A percentile compares a stretch with the other conserved stretches of the same genome.
phyloP scores from a whole-genome alignment of 2,888 invertebrate species.

The Cordilura impudica region DNA sequence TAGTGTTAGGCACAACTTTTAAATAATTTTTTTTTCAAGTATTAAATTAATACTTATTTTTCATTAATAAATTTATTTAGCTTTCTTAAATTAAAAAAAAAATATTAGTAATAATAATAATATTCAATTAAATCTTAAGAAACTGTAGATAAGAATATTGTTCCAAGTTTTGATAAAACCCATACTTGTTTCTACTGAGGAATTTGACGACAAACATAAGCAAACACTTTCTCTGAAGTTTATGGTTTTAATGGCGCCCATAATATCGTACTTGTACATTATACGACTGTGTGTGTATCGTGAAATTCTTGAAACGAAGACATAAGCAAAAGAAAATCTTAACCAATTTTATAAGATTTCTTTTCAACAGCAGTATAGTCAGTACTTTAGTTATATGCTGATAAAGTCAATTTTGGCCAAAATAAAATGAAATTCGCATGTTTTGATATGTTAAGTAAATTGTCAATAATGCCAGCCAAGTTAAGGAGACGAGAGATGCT shows the following conservation, averaged over 20 bases:
- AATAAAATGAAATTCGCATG: conserved; percentile 9
- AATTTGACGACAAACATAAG: conserved; percentile 56
- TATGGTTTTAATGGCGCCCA: conserved; percentile 67
- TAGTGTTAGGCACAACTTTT: too few relatives aligned
- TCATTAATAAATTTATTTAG: too few relatives aligned
- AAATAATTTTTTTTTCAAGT: too few relatives aligned
- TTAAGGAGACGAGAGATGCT: not conserved
- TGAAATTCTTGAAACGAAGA: conserved; percentile 14
- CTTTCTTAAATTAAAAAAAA: too few relatives aligned
- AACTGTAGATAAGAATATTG: too few relatives aligned
- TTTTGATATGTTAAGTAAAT: not conserved
- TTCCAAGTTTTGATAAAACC: too few relatives aligned
- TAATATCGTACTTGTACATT: conserved; percentile 36
- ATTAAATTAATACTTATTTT: too few relatives aligned
- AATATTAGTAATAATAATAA: too few relatives aligned
- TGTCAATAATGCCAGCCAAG: not conserved
- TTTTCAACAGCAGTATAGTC: conserved; percentile 18
- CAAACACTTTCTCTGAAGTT: conserved; percentile 60
- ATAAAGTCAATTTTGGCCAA: conserved; percentile 41
- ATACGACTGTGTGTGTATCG: conserved; percentile 13
- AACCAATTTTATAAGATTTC: conserved; percentile 41
- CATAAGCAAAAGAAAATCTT: not conserved
- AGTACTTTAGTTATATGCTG: conserved; percentile 40
- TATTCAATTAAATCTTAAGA: too few relatives aligned
- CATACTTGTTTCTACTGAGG: conserved; percentile 9